Percentiles rank a stretch among this genome's conserved stretches.
phyloP scores from a whole-genome alignment of 1,140 invertebrate genomes.

The Lordiphosa collinella region DNA sequence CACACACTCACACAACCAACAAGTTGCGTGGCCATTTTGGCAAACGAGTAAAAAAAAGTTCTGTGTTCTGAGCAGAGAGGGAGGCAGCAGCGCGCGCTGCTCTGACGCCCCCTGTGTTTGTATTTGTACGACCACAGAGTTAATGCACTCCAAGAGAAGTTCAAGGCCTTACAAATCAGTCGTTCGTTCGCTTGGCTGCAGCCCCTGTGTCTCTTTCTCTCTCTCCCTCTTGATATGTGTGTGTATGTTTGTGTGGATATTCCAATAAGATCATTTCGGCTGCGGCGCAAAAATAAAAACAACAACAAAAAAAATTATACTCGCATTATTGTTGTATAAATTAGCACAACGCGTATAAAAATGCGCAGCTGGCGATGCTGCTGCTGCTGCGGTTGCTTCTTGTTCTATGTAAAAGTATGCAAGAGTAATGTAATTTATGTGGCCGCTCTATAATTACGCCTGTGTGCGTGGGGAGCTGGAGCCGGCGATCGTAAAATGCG shows the following conservation, averaged over 20 bases:
- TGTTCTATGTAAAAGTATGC: constrained; percentile 32
- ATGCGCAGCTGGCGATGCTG: constrained; percentile 39
- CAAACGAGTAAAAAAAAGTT: no score
- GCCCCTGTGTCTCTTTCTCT: constrained; percentile 27
- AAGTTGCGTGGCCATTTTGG: constrained; percentile 47
- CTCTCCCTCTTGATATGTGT: not conserved
- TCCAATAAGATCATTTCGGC: constrained; percentile 60
- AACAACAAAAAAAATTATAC: constrained; percentile 33
- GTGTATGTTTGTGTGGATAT: constrained; percentile 34
- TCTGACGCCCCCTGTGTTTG: constrained; percentile 14
- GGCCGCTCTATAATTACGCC: constrained; percentile 9
- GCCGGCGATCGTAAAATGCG: constrained; percentile 15
- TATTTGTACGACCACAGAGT: constrained; percentile 52
- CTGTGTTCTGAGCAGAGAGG: constrained; percentile 40
- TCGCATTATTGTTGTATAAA: constrained; percentile 52
- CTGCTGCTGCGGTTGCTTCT: constrained; percentile 31
- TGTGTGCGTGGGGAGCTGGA: constrained; percentile 6
- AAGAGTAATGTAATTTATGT: constrained; percentile 39
- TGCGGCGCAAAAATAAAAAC: constrained; percentile 44
- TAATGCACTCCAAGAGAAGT: constrained; percentile 78
- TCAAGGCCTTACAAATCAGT: constrained; percentile 79
- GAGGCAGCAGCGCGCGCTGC: constrained; percentile 24
- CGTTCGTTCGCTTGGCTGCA: constrained; percentile 60
- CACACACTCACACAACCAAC: constrained; percentile 10
- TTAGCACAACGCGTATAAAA: constrained; percentile 52